phyloP scores from a whole-genome alignment of 2,888 invertebrate genomes.

The Cheilosia scutellata region DNA sequence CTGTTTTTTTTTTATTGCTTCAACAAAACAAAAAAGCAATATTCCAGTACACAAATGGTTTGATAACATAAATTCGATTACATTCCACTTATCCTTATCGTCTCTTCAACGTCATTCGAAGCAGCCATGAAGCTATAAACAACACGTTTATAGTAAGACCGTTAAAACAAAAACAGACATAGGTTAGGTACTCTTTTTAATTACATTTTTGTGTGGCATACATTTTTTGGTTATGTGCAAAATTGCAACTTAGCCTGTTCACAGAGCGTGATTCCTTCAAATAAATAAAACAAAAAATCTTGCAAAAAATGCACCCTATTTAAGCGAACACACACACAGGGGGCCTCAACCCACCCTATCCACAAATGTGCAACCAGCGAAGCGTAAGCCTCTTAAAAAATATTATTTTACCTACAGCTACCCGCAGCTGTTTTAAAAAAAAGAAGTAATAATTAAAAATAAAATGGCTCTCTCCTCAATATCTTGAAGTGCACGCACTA shows the following conservation, averaged over 20 bases:
- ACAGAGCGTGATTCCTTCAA: constrained; percentile 34
- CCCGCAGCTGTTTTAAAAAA: constrained; percentile 1
- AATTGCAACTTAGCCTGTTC: constrained; percentile 19
- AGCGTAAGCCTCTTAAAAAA: constrained; percentile 27
- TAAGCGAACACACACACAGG: not conserved
- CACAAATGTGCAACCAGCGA: constrained; percentile 26
- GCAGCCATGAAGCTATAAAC: constrained; percentile 36
- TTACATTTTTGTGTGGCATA: constrained; percentile 1
- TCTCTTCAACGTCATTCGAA: constrained; percentile 54
- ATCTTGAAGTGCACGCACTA: constrained; percentile 68
- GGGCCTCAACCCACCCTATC: constrained; percentile 6
- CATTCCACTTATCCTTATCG: constrained; percentile 51
- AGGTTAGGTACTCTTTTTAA: not conserved
- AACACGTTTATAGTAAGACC: constrained; percentile 10
- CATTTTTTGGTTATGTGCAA: not conserved
- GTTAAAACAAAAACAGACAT: not conserved
- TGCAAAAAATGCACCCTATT: constrained; percentile 32
- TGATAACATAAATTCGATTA: constrained; percentile 61
- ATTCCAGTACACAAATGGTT: constrained; percentile 1
- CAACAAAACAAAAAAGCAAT: constrained; percentile 23
- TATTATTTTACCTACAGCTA: not conserved
- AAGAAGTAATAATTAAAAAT: constrained; percentile 2
- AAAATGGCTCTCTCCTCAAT: not conserved
- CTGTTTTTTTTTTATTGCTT: constrained; percentile 6
- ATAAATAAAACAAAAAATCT: constrained; percentile 14